Conservation (phyloP, 2,113 vertebrate species). For the Tetrax tetrax region DNA sequence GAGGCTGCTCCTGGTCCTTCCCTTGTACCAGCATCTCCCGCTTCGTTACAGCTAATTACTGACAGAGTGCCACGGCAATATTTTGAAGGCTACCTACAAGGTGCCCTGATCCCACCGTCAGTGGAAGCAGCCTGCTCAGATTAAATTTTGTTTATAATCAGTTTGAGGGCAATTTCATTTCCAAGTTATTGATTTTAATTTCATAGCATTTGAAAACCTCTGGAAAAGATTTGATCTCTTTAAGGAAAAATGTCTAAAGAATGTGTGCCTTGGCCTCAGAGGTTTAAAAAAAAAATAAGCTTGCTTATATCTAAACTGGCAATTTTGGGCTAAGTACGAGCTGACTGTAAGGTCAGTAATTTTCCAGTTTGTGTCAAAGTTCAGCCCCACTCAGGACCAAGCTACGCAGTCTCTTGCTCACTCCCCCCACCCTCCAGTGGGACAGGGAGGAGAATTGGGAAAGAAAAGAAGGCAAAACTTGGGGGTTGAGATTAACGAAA, state of each 20-base stretch:
- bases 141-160: neutral
- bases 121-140: fast-evolving
- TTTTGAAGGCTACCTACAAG: neutral
- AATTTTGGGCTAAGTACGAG: neutral
- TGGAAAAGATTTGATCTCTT: neutral
- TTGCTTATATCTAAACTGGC: neutral
- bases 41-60: neutral
- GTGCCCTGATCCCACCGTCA: neutral
- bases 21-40: neutral
- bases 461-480: no score
- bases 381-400: no score
- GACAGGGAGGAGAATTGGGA: no score
- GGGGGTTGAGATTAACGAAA: no score
- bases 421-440: no score
- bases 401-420: no score
- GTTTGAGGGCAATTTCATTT: neutral
- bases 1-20: fast-evolving
- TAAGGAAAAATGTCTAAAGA: neutral
- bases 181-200: neutral
- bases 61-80: neutral
- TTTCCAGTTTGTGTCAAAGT: neutral
- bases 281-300: neutral
- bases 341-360: neutral
- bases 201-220: neutral
- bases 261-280: neutral